A percentile compares a stretch with the other conserved stretches of the same genome.
phyloP scores from a whole-genome alignment of 1,140 invertebrate species.

The Platyura marginata region DNA sequence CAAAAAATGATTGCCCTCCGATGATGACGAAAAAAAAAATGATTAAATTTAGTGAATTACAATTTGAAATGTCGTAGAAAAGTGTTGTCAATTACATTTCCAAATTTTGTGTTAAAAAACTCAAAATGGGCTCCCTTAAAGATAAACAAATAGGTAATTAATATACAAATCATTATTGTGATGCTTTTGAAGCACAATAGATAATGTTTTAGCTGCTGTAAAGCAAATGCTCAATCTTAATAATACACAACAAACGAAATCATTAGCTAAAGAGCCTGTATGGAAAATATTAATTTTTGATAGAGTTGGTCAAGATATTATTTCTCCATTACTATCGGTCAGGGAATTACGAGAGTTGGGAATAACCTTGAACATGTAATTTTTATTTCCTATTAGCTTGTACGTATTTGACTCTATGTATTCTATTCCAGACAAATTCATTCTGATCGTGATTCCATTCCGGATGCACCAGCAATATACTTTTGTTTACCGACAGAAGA shows the following conservation, averaged over 20 bases:
- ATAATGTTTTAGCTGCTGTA: constrained; percentile 48
- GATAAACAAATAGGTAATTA: too few species aligned
- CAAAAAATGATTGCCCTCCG: too few species aligned
- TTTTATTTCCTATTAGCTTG: constrained; percentile 5
- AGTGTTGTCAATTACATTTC: too few species aligned
- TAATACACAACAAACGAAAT: constrained; percentile 52
- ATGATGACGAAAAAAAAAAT: too few species aligned
- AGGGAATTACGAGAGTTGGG: constrained; percentile 92
- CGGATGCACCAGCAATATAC: constrained; percentile 96
- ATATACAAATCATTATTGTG: too few species aligned
- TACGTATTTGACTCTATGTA: background rate
- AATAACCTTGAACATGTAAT: constrained; percentile 92
- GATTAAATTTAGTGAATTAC: too few species aligned
- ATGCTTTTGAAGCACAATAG: background rate
- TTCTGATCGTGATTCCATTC: constrained; percentile 86
- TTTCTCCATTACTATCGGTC: constrained; percentile 88
- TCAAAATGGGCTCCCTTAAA: too few species aligned
- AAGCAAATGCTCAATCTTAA: constrained; percentile 93
- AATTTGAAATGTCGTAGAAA: too few species aligned
- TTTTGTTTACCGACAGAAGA: constrained; percentile 96
- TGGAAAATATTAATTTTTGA: constrained; percentile 98
- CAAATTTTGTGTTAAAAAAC: too few species aligned
- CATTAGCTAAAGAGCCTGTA: constrained; percentile 58
- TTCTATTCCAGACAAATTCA: constrained; percentile 52
- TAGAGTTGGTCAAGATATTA: constrained; percentile 90